Conservation (phyloP, 2,797 vertebrate species). For the Mormyrus hasselquistii region DNA sequence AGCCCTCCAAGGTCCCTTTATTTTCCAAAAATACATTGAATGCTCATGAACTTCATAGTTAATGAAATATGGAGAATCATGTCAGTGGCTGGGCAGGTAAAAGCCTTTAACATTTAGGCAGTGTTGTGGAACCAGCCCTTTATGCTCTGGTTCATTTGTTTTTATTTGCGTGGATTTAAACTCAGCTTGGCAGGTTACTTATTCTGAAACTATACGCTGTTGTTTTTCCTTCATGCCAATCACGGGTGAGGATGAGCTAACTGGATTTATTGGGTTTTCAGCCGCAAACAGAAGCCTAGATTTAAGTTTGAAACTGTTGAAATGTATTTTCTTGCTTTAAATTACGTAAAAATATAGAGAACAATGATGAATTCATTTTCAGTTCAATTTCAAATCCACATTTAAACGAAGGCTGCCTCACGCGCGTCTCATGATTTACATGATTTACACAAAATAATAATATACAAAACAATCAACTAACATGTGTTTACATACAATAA, state of each 20-base stretch:
- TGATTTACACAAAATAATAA: neutral
- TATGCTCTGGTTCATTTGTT: neutral
- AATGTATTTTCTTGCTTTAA: neutral
- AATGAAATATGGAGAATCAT: neutral
- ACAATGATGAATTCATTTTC: neutral
- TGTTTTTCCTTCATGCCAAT: neutral
- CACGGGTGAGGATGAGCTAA: neutral
- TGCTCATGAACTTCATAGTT: constrained; percentile 7
- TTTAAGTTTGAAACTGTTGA: neutral
- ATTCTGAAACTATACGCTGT: neutral
- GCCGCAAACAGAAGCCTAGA: neutral
- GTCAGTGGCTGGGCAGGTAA: neutral
- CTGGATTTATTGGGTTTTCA: neutral
- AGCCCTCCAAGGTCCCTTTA: neutral
- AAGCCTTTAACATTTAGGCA: neutral
- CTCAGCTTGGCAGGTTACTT: neutral
- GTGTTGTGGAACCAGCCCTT: neutral
- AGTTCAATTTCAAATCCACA: neutral
- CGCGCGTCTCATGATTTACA: neutral
- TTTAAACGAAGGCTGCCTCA: neutral
- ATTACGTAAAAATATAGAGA: neutral
- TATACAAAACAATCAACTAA: neutral
- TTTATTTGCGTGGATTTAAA: neutral
- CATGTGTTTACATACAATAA: neutral
- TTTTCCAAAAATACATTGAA: neutral